Evolutionary conservation across 2,888 invertebrate species (phyloP).

Genomic region (Tenthredo notha): DNA sequence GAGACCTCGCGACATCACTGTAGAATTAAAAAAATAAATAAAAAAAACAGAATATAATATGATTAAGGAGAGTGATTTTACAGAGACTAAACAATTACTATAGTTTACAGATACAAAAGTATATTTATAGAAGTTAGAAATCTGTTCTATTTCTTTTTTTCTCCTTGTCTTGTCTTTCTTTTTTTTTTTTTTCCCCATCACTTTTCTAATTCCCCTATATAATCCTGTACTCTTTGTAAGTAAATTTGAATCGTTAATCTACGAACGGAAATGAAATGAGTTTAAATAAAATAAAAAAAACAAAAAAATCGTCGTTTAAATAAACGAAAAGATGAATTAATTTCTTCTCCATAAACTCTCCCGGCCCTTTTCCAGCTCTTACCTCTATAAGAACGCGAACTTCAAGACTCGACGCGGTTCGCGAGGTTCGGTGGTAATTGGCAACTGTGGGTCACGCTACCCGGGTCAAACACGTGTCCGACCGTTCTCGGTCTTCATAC

Average conservation of each 20-base stretch:
- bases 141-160: not conserved
- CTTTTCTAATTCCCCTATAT: not conserved
- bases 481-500: not conserved
- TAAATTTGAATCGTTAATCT: too few relatives aligned
- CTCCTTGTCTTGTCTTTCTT: not conserved
- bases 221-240: too few relatives aligned
- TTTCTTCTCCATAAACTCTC: not conserved
- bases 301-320: not conserved
- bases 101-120: too few relatives aligned
- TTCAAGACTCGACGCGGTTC: not conserved
- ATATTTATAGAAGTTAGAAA: not conserved
- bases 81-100: too few relatives aligned
- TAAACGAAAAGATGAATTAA: not conserved
- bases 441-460: conserved; percentile 19
- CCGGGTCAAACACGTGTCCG: conserved; percentile 41
- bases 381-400: not conserved
- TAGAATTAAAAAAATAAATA: too few relatives aligned
- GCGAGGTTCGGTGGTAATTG: not conserved
- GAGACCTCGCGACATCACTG: too few relatives aligned
- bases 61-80: too few relatives aligned
- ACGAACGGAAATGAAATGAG: too few relatives aligned
- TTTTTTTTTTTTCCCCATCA: not conserved
- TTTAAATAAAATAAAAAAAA: too few relatives aligned
- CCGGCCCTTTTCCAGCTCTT: not conserved
- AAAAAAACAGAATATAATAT: too few relatives aligned